Conservation (phyloP, 1,140 invertebrate species). For the Drosophila ananassae region DNA sequence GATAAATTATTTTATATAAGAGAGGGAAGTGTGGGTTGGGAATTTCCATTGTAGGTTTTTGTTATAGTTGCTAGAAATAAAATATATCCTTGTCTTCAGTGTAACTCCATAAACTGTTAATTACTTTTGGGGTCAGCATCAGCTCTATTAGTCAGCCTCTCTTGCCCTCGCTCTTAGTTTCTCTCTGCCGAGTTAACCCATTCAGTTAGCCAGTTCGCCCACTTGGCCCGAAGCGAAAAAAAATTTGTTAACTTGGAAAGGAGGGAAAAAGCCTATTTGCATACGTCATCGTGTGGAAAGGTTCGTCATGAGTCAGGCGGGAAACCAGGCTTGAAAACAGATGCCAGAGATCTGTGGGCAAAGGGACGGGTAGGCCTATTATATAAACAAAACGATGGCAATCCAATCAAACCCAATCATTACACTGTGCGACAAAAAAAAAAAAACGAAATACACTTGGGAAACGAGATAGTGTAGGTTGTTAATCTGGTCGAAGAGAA, state of each 20-base stretch:
- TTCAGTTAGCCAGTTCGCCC: constrained; percentile 33
- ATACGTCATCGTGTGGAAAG: constrained; percentile 47
- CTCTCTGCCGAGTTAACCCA: constrained; percentile 18
- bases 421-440: constrained; percentile 10
- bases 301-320: constrained; percentile 51
- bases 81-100: background rate
- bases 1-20: constrained; percentile 25
- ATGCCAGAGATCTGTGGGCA: background rate
- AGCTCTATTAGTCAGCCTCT: constrained; percentile 6
- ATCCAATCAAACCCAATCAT: constrained; percentile 9
- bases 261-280: constrained; percentile 39
- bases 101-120: background rate
- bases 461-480: too few species aligned
- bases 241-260: constrained; percentile 9
- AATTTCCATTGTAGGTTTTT: background rate
- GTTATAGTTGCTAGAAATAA: background rate
- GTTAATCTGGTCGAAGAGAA: too few species aligned
- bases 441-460: too few species aligned
- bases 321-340: constrained; percentile 24
- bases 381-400: constrained; percentile 16
- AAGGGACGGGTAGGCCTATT: constrained; percentile 2
- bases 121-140: constrained; percentile 35
- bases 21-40: too few species aligned
- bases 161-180: background rate
- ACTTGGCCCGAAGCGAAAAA: constrained; percentile 46